phyloP scores from a whole-genome alignment of 2,113 vertebrate genomes.

The Urocitellus parryii region DNA sequence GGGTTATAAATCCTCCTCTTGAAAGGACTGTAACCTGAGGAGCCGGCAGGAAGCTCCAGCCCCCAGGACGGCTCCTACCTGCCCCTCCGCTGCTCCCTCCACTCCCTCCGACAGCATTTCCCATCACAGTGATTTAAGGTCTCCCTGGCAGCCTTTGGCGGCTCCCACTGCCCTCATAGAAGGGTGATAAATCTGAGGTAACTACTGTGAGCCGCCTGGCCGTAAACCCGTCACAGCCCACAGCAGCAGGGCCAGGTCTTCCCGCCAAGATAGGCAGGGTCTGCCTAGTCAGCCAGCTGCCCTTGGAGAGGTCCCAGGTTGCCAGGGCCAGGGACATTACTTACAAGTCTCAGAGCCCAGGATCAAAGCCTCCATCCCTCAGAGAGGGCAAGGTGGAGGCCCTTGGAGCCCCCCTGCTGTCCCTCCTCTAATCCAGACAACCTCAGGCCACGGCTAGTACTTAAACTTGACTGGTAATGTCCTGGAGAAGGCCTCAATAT shows the following conservation, averaged over 20 bases:
- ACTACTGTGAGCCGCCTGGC: not conserved
- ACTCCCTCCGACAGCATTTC: not conserved
- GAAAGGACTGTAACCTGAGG: slow-evolving; percentile 17
- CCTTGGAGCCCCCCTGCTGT: not conserved
- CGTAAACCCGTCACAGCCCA: rapidly evolving
- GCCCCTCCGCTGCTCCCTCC: not conserved
- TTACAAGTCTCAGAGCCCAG: slow-evolving; percentile 42
- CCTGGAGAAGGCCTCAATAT: not conserved
- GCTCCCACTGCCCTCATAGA: not conserved
- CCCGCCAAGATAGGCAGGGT: rapidly evolving
- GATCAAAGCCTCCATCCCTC: slow-evolving; percentile 70
- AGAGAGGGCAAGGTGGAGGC: not conserved
- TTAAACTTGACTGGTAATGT: not conserved
- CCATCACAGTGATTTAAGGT: slow-evolving; percentile 64
- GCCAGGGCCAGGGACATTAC: not conserved
- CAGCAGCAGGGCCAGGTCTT: not conserved
- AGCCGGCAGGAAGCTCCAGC: not conserved
- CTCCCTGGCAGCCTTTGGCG: not conserved
- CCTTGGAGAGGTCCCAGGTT: slow-evolving; percentile 54
- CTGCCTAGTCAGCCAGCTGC: slow-evolving; percentile 16
- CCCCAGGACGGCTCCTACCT: not conserved
- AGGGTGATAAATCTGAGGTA: slow-evolving; percentile 55
- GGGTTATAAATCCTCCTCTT: not conserved
- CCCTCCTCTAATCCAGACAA: not conserved
- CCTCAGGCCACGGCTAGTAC: not conserved